Conservation (phyloP, 2,797 vertebrate genomes). For the Thalassophryne amazonica region DNA sequence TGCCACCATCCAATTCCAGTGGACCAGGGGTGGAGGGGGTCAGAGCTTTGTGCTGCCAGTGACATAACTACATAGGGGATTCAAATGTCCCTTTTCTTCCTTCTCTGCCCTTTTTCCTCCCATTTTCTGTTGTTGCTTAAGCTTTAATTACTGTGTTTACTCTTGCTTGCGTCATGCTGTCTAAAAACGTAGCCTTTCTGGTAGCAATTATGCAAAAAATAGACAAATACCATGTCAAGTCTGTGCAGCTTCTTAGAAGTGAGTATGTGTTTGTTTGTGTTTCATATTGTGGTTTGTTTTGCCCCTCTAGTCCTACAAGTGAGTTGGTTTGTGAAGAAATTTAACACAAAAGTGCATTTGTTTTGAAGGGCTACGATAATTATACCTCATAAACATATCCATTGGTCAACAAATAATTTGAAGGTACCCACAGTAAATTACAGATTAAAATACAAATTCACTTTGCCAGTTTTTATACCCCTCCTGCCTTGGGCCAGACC, state of each 20-base stretch:
- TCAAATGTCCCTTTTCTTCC: constrained; percentile 49
- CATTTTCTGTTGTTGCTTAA: constrained; percentile 55
- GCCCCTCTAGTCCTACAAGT: neutral
- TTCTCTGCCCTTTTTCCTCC: constrained; percentile 29
- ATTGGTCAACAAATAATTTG: no score
- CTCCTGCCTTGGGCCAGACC: no score
- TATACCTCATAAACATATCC: no score
- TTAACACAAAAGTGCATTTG: no score
- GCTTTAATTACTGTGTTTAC: constrained; percentile 79
- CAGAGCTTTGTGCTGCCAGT: constrained; percentile 42
- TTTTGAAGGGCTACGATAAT: no score
- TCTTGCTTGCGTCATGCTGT: constrained; percentile 68
- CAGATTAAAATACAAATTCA: no score
- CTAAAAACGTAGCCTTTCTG: constrained; percentile 70
- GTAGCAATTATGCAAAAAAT: constrained; percentile 67
- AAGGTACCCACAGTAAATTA: no score
- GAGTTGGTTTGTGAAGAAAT: neutral
- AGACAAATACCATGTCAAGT: constrained; percentile 51
- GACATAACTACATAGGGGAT: constrained; percentile 64
- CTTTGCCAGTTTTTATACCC: no score
- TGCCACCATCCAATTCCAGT: neutral
- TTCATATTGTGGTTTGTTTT: neutral
- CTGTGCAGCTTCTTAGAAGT: constrained; percentile 11
- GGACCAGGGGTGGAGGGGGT: constrained; percentile 52
- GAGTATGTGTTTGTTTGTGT: neutral